Base-by-base conservation (phyloP, 1,140 invertebrate genomes). In the Zaprionus ghesquierei region DNA sequence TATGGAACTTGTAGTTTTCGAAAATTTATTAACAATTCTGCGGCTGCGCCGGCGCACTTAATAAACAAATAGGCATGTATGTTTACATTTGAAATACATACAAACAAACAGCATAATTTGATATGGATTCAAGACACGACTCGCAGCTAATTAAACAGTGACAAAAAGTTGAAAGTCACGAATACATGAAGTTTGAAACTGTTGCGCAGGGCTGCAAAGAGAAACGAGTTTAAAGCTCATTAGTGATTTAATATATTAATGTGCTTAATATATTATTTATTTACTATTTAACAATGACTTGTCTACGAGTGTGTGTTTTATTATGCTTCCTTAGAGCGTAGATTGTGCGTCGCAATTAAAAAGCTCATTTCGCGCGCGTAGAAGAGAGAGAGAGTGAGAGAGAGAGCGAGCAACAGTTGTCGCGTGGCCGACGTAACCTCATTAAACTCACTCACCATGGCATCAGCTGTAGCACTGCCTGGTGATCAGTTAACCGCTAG, bases 401-500 rank as follows among this genome's bases (percentile, higher is more conserved):
- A 27, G 35, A 46, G 27, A 31, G 44, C 41, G 41, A 29, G 12
- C 15, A 20, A n/a, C 12, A 23, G 25, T 15, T 50, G 55, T 35
- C 41, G 41, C 64, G 56, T 73, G 70, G 64, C 50, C 64, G 61
- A 41, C 50, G 56, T 51, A 33, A 73, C 69, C 69, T 72, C 44
- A 33, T 72, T 33, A 15, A 35, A 54, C 44, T 27, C 22, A 46
- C 49, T 29, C 29, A 49, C 64, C 64, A 69, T 61, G 64, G 29
- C 54, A 54, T 64, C 70, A 73, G 70, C 70, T 73, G 70, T 69
- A 31, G 35, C 29, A 49, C n/a, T 25, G 69, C 55, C 55, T 72
- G 63, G 27, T 56, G 70, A 73, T 73, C 70, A 73, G 70, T 73
- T 61, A 69, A 69, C 70, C 64, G 56, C 65, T 73, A 73, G 65